Percentiles rank a stretch among this genome's conserved stretches.
Conservation (phyloP, 1,140 invertebrate species). For the Globodera ellingtonae region DNA sequence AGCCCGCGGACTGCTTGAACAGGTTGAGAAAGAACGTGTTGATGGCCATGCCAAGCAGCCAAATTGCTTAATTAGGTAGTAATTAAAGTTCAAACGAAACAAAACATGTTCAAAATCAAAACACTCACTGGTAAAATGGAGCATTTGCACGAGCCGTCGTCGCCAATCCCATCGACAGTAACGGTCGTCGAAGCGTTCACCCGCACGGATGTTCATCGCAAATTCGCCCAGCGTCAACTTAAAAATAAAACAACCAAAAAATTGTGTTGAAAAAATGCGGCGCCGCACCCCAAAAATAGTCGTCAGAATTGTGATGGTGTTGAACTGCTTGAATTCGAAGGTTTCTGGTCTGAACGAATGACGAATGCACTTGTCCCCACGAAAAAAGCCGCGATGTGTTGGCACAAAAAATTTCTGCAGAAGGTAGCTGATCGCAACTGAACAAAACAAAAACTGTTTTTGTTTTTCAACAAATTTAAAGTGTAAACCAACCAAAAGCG, state of each 20-base stretch:
- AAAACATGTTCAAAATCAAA: background rate
- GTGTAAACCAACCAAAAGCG: too few relatives aligned
- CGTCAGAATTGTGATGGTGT: background rate
- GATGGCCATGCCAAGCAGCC: constrained; percentile 12
- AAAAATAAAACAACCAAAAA: background rate
- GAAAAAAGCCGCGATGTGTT: background rate
- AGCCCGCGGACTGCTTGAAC: constrained; percentile 20
- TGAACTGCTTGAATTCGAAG: background rate
- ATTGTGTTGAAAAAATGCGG: too few relatives aligned
- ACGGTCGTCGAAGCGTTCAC: background rate
- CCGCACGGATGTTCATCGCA: background rate
- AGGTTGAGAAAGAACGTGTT: constrained; percentile 8
- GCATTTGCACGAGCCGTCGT: background rate
- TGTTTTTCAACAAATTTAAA: too few relatives aligned
- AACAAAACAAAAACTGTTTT: too few relatives aligned
- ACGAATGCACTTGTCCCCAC: background rate
- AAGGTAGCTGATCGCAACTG: too few relatives aligned
- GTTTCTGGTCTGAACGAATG: background rate
- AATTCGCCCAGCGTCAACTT: background rate
- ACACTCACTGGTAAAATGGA: background rate
- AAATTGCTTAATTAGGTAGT: background rate
- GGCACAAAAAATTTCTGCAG: too few relatives aligned
- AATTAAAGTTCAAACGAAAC: background rate
- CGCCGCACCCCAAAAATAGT: background rate
- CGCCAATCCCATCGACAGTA: background rate